Evolutionary conservation across 2,888 invertebrate genomes (phyloP).

Genomic region (Tenthredo mesomela): DNA sequence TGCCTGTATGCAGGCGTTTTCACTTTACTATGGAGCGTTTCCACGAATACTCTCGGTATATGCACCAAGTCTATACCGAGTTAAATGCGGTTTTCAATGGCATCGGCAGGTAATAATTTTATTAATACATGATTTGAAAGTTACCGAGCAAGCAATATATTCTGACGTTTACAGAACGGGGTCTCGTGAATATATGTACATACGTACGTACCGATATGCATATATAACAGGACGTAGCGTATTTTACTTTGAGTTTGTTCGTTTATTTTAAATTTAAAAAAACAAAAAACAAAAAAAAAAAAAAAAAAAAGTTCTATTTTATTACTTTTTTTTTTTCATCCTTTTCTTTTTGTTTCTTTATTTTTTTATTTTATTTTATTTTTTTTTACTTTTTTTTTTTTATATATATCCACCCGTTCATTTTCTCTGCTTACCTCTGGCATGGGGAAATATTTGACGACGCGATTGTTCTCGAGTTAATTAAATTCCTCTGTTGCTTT

Average conservation of each 20-base stretch:
- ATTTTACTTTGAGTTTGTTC: constrained; percentile 16
- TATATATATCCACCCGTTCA: neutral
- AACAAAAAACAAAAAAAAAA: too few relatives aligned
- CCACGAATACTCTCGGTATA: too few relatives aligned
- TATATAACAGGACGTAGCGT: too few relatives aligned
- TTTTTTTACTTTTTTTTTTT: neutral
- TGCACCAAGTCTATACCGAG: too few relatives aligned
- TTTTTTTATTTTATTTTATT: neutral
- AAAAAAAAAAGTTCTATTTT: neutral
- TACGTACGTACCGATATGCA: too few relatives aligned
- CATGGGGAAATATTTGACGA: constrained; percentile 40
- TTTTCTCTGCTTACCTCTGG: neutral
- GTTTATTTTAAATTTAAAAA: neutral
- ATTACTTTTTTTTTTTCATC: neutral
- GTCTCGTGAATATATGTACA: too few relatives aligned
- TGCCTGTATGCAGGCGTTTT: too few relatives aligned
- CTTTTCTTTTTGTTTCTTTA: neutral
- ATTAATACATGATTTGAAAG: neutral
- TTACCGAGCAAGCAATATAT: constrained; percentile 11
- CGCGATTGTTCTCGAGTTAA: constrained; percentile 45
- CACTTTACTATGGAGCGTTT: too few relatives aligned
- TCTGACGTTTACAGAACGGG: too few relatives aligned
- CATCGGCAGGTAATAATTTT: neutral
- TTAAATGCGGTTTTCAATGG: neutral
- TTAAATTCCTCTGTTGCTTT: constrained; percentile 46